A percentile compares a stretch with the other conserved stretches of the same genome.
These are phyloP conservation scores for Ia io DNA, from an alignment of 2,113 vertebrate genomes.

Conservation along the genomic window DNA sequence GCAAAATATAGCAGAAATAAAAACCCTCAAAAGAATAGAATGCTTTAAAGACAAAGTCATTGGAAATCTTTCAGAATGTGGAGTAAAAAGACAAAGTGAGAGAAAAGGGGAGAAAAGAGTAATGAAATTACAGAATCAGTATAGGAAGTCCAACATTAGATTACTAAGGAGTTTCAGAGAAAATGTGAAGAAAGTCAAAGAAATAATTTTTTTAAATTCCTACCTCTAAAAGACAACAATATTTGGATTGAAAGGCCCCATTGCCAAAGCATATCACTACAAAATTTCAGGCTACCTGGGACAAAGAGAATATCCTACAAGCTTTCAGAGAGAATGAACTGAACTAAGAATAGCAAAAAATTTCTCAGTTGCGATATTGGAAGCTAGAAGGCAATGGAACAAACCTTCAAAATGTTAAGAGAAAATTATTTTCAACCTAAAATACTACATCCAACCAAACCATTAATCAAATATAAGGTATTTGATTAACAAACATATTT, in stretches of 20 bases:
- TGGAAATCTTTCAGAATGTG: neutral
- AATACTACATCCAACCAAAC: neutral
- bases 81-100: neutral
- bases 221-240: neutral
- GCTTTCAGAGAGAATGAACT: neutral
- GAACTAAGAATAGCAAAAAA: neutral
- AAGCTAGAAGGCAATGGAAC: neutral
- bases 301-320: neutral
- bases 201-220: neutral
- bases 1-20: neutral
- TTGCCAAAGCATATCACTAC: neutral
- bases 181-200: neutral
- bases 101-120: neutral
- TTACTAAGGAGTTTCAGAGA: neutral
- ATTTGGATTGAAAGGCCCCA: neutral
- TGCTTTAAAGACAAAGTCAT: slow-evolving; percentile 14
- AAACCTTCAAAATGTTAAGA: slow-evolving; percentile 25
- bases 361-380: neutral
- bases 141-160: neutral
- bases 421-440: slow-evolving; percentile 25
- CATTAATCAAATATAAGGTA: neutral
- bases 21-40: neutral
- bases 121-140: neutral
- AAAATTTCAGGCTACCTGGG: neutral
- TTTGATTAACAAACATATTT: slow-evolving; percentile 5